These are phyloP conservation scores for Latrodectus geometricus DNA, from an alignment of 1,140 invertebrate species.

Conservation along the genomic window DNA sequence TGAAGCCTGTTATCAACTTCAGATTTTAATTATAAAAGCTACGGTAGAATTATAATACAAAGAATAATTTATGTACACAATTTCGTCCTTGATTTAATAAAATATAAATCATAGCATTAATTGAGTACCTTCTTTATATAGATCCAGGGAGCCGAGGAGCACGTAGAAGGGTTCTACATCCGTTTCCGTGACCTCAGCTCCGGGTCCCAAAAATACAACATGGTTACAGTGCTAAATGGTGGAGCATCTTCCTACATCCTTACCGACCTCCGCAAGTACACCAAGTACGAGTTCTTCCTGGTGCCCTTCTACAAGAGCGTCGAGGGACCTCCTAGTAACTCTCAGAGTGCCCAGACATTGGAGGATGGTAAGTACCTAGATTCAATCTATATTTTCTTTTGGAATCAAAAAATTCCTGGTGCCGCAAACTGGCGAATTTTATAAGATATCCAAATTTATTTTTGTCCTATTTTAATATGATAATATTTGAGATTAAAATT, in stretches of 20 bases:
- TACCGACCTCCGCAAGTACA: constrained; percentile 82
- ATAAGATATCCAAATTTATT: too few relatives aligned
- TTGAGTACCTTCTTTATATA: too few relatives aligned
- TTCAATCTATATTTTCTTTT: not conserved
- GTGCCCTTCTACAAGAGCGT: constrained; percentile 88
- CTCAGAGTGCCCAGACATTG: constrained; percentile 70
- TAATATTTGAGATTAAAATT: too few relatives aligned
- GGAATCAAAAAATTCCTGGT: too few relatives aligned
- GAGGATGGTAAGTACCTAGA: constrained; percentile 71
- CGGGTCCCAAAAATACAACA: constrained; percentile 75
- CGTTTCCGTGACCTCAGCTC: constrained; percentile 82
- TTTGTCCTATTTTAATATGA: too few relatives aligned
- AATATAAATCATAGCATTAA: too few relatives aligned
- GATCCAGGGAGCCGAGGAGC: constrained; percentile 67
- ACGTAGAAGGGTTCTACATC: constrained; percentile 90
- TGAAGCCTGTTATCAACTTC: too few relatives aligned
- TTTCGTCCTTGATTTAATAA: too few relatives aligned
- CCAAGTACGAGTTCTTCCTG: constrained; percentile 88
- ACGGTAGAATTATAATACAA: too few relatives aligned
- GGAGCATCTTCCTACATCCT: constrained; percentile 74
- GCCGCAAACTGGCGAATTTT: too few relatives aligned
- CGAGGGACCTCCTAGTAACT: constrained; percentile 80
- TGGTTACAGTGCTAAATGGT: constrained; percentile 70
- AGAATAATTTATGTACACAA: too few relatives aligned
- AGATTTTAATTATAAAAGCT: too few relatives aligned